Percentiles rank a stretch among this genome's conserved stretches.
phyloP scores from a whole-genome alignment of 1,140 invertebrate species.

The Drusus annulatus region DNA sequence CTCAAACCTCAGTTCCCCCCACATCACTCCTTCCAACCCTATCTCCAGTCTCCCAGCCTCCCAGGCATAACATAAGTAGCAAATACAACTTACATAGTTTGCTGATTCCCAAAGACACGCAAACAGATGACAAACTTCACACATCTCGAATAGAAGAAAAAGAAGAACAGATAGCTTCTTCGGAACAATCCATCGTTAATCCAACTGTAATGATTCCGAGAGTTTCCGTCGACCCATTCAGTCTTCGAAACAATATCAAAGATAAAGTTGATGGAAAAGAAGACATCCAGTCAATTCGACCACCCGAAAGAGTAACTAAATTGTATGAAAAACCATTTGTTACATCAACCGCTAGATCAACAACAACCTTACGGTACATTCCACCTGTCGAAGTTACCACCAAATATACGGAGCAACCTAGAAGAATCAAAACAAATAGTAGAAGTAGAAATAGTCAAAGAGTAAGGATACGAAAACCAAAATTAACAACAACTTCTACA shows the following conservation, averaged over 20 bases:
- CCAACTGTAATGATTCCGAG: not conserved
- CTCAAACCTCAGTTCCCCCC: not conserved
- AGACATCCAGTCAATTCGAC: not conserved
- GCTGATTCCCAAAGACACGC: not conserved
- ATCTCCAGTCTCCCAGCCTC: not conserved
- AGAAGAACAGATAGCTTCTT: not conserved
- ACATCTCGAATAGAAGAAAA: not conserved
- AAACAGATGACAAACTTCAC: conserved; percentile 17
- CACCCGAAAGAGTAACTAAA: no score
- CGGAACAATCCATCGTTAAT: not conserved
- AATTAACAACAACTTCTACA: conserved; percentile 9
- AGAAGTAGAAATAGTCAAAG: conserved; percentile 8
- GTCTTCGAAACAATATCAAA: conserved; percentile 5
- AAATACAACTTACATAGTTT: conserved; percentile 46
- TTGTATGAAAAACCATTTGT: no score
- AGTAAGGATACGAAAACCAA: conserved; percentile 16
- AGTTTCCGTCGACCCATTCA: not conserved
- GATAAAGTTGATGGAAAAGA: not conserved
- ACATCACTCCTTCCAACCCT: no score
- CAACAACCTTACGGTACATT: not conserved
- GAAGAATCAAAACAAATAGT: conserved; percentile 14
- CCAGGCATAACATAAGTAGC: conserved; percentile 51
- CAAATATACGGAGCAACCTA: not conserved
- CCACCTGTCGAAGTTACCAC: not conserved
- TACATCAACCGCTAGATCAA: not conserved